Evolutionary conservation across 2,797 vertebrate species (phyloP).

Genomic region (Syngnathus rostellatus): DNA sequence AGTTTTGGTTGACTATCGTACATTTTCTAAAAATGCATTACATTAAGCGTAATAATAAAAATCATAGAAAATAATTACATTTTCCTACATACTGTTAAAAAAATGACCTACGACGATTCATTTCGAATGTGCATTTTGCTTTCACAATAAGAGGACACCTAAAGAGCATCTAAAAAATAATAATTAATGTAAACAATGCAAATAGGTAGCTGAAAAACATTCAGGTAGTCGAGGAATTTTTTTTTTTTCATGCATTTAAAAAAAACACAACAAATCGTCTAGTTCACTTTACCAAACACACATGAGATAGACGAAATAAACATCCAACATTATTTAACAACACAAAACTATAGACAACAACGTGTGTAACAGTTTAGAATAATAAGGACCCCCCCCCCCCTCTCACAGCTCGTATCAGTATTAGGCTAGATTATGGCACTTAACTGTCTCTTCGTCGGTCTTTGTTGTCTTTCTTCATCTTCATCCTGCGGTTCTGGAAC

Average conservation of each 20-base stretch:
- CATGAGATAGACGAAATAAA: conserved; percentile 45
- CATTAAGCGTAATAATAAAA: neutral
- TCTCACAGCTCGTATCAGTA: neutral
- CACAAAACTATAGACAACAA: conserved; percentile 68
- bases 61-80: neutral
- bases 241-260: conserved; percentile 48
- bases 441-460: conserved; percentile 70
- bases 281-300: conserved; percentile 55
- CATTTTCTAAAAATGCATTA: conserved; percentile 7
- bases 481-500: conserved; percentile 99
- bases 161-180: conserved; percentile 19
- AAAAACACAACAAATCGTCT: conserved; percentile 35
- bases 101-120: conserved; percentile 39
- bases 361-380: conserved; percentile 30
- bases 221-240: conserved; percentile 63
- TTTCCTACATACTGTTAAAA: conserved; percentile 23
- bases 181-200: conserved; percentile 46
- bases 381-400: conserved; percentile 15
- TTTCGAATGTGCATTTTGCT: conserved; percentile 54
- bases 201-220: conserved; percentile 68
- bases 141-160: conserved; percentile 39
- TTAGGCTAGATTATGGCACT: neutral
- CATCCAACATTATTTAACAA: conserved; percentile 54
- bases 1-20: conserved; percentile 1
- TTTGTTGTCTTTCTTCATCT: conserved; percentile 99